Base-by-base conservation (phyloP, 2,888 invertebrate species). In the Pheosia tremula region DNA sequence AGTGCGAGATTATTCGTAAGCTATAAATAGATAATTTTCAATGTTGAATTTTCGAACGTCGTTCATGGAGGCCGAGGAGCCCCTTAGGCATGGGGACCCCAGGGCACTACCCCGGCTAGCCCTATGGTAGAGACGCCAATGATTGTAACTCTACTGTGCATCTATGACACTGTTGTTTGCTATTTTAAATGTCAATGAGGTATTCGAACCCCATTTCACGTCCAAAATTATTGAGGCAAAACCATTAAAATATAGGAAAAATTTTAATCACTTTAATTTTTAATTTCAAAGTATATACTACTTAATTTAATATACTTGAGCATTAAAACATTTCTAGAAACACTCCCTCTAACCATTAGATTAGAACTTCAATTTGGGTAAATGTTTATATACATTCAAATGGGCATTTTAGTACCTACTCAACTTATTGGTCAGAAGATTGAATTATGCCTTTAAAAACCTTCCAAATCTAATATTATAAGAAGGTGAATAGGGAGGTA, bases 181-280 rank as follows among this genome's bases (percentile, higher is more conserved):
- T 68, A 68, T 73, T 57, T 63, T 62, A 73, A 63, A 68, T 70
- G 68, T 73, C 64, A 66, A 74, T 75, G 62, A 63, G 67, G 65
- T 68, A 54, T 76, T 67, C 65, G 52, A 62, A 64, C 58, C 49
- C 62, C 68, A 64, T 62, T 60, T 66, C 74, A 76, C 74, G 74
- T 75, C 64, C 58, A 58, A 62, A 70, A 63, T 64, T 70, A 73
- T 73, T 73, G 70, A 67, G 74, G 74, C 65, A 74, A 41, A 67
- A 56, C 9, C 61, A 66, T 66, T n/a, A n/a, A n/a, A n/a, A n/a
- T n/a, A n/a, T n/a, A n/a, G n/a, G n/a, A n/a, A n/a, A n/a, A n/a
- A n/a, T n/a, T n/a, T n/a, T n/a, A n/a, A n/a, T n/a, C n/a, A n/a
- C n/a, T n/a, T n/a, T n/a, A n/a, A n/a, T n/a, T n/a, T n/a, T 24